A percentile compares a stretch with the other conserved stretches of the same genome.
Evolutionary conservation across 2,113 vertebrate genomes (phyloP).

Genomic region (Gopherus evgoodei): DNA sequence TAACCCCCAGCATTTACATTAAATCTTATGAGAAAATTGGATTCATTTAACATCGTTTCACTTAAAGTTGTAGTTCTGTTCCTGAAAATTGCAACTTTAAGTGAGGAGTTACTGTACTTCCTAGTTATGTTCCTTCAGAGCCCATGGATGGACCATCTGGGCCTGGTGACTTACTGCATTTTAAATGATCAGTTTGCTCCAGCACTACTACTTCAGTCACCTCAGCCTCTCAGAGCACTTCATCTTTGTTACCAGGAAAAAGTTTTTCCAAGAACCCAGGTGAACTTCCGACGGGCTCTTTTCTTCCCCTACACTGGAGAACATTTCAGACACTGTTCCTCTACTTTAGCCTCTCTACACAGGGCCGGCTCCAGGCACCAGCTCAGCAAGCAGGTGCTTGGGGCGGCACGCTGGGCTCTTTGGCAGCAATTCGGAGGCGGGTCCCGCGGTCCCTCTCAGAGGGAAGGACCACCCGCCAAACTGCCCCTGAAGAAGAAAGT

Average conservation of each 20-base stretch:
- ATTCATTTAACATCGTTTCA: too few relatives aligned
- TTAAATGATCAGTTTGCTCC: not conserved
- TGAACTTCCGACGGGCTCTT: not conserved
- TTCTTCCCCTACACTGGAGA: not conserved
- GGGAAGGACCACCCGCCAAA: too few relatives aligned
- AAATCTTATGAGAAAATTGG: too few relatives aligned
- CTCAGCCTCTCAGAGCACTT: accelerated
- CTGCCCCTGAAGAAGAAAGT: too few relatives aligned
- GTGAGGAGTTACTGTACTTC: not conserved
- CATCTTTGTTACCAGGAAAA: not conserved
- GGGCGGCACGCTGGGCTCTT: too few relatives aligned
- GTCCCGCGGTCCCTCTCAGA: too few relatives aligned
- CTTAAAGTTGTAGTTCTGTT: too few relatives aligned
- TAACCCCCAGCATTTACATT: too few relatives aligned
- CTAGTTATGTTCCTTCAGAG: accelerated
- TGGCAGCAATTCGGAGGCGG: too few relatives aligned
- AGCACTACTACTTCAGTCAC: accelerated
- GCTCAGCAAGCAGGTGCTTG: too few relatives aligned
- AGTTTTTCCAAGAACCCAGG: accelerated
- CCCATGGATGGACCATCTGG: not conserved
- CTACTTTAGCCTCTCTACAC: not conserved
- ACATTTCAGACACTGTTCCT: accelerated
- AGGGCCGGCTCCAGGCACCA: too few relatives aligned
- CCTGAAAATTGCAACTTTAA: too few relatives aligned
- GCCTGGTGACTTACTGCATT: accelerated